These are phyloP conservation scores for Eriosoma lanigerum DNA, from an alignment of 1,140 invertebrate species.

Conservation along the genomic window DNA sequence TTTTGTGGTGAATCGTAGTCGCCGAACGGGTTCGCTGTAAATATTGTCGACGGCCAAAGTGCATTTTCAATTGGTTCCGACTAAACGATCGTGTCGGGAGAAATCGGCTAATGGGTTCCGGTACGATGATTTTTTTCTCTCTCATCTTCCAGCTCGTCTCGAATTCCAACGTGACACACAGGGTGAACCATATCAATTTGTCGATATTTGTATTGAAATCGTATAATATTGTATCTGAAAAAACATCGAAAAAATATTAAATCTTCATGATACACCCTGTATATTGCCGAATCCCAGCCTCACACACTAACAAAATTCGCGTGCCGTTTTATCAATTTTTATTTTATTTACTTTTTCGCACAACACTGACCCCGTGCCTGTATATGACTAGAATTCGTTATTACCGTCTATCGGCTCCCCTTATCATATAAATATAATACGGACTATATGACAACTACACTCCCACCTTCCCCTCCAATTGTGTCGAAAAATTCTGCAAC, in stretches of 20 bases:
- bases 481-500: neutral
- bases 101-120: conserved; percentile 36
- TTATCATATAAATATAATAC: neutral
- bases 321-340: conserved; percentile 28
- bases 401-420: conserved; percentile 30
- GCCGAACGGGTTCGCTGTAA: neutral
- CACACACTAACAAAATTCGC: too few species aligned
- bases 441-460: too few species aligned
- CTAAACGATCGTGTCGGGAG: neutral
- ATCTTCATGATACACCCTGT: neutral
- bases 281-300: too few species aligned
- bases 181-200: too few species aligned
- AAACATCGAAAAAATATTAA: too few species aligned
- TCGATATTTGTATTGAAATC: too few species aligned
- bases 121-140: conserved; percentile 24
- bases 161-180: too few species aligned
- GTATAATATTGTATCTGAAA: too few species aligned
- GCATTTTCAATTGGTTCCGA: conserved; percentile 17
- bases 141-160: too few species aligned
- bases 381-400: conserved; percentile 25
- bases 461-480: too few species aligned
- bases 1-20: too few species aligned
- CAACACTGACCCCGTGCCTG: neutral
- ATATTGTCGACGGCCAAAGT: neutral
- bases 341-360: conserved; percentile 9